Evolutionary conservation across 2,113 vertebrate species (phyloP).

Genomic region (Pungitius pungitius): DNA sequence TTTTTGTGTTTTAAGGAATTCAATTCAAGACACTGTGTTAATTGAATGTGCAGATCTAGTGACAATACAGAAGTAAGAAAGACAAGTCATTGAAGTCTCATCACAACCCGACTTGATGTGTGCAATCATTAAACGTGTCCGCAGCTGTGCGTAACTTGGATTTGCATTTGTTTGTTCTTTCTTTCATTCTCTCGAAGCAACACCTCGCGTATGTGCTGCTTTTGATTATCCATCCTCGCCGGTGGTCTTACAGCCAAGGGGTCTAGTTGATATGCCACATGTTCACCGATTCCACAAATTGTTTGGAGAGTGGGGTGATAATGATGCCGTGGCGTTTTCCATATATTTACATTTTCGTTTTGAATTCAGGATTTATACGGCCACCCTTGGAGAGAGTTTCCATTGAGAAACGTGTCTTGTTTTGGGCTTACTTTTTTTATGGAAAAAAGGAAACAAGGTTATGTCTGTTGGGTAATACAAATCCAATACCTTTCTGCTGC

Average conservation of each 20-base stretch:
- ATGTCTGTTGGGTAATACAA: neutral
- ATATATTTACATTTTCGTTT: neutral
- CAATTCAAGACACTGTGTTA: neutral
- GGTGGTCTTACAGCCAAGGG: constrained; percentile 6
- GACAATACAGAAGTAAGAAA: constrained; percentile 11
- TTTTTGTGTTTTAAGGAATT: neutral
- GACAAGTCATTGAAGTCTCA: constrained; percentile 19
- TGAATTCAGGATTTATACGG: neutral
- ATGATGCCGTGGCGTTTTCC: neutral
- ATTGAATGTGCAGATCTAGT: constrained; percentile 5
- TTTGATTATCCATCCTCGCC: constrained; percentile 7
- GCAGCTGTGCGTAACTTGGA: constrained; percentile 17
- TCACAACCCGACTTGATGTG: neutral
- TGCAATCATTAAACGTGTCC: constrained; percentile 18
- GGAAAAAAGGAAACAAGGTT: neutral
- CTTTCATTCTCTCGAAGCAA: neutral
- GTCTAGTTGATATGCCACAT: constrained; percentile 3
- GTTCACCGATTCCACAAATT: constrained; percentile 2
- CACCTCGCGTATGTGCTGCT: neutral
- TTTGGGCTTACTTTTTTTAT: no score
- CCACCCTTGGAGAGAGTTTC: neutral
- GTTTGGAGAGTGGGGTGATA: constrained; percentile 10
- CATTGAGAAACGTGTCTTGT: neutral
- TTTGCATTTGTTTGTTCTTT: constrained; percentile 7
- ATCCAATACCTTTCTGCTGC: neutral